Conservation (phyloP, 2,797 vertebrate species). For the Mormyrus proboscirostris region DNA sequence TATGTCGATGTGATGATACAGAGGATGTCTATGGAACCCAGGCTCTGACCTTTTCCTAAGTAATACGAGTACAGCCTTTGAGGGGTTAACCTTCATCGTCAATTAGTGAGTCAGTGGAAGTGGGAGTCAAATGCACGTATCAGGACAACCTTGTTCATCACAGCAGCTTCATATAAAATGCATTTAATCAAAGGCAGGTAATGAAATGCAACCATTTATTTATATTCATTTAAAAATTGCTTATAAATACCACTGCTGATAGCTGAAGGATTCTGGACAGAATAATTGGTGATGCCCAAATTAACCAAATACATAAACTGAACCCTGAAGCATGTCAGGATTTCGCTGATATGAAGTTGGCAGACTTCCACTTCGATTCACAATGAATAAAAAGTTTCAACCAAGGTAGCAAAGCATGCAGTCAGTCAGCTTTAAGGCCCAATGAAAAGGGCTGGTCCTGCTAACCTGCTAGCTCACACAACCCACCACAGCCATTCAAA, state of each 20-base stretch:
- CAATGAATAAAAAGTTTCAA: neutral
- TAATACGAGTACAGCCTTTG: conserved; percentile 63
- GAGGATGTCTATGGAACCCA: conserved; percentile 42
- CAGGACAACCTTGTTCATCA: neutral
- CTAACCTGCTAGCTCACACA: neutral
- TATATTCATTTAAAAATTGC: neutral
- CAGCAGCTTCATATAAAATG: neutral
- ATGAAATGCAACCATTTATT: conserved; percentile 3
- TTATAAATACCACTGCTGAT: neutral
- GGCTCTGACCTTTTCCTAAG: conserved; percentile 49
- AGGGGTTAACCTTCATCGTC: conserved; percentile 58
- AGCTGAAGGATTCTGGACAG: neutral
- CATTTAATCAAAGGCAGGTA: neutral
- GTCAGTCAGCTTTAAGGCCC: neutral
- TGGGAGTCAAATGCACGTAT: conserved; percentile 26
- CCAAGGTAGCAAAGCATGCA: neutral
- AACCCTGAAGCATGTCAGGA: neutral
- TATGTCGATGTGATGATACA: conserved; percentile 10
- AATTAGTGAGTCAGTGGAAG: conserved; percentile 55
- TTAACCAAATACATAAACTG: neutral
- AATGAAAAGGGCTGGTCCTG: neutral
- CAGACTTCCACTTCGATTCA: neutral
- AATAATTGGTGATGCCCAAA: neutral
- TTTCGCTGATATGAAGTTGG: neutral
- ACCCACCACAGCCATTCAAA: neutral